Evolutionary conservation across 2,888 invertebrate species (phyloP), one percentile per base, ranked within the genome.

Genomic region (Syrista parreyssii): DNA sequence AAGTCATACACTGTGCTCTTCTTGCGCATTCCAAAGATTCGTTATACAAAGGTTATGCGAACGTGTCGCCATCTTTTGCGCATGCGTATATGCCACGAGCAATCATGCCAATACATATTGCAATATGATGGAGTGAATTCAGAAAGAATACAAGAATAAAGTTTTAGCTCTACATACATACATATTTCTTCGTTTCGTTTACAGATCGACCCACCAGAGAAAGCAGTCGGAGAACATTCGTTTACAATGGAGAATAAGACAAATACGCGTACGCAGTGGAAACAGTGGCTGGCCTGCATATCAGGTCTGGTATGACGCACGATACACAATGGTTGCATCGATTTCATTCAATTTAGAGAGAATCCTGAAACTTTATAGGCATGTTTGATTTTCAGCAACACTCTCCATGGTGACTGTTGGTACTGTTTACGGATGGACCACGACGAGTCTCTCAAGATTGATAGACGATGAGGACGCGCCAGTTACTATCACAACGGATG

Each of bases 341-440:
- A 55, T 55, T 55, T 23, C 9, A 55, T 23, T 55, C 6, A 55
- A 6, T 23, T 55, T 0, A 55, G 9, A 55, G 4, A 55, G 36
- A 75, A 85, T 83, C 76, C 78, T 81, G 32, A 82, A 12, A 33
- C 35, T 12, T 30, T 35, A 40, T 33, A 30, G 6, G 35, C 40
- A 32, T 72, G 79, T 82, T 69, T 6, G 33, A 23, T 68, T 78
- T 84, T 30, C 82, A 91, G 91, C 91, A 9, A 91, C 91, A 3
- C 80, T 91, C 23, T 90, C 91, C n/a, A 91, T 91, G 91, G 90
- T 91, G 9, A 88, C 90, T 4, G 90, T 86, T 0, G 91, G 91
- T 3, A 91, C 91, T 1, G 91, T 91, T 11, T 91, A 89, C 78
- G 91, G 91, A 34, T 91, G 91, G 91, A 84, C 88, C 23, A 91